Conservation (phyloP, 2,113 vertebrate genomes). For the Terrapene triunguis region DNA sequence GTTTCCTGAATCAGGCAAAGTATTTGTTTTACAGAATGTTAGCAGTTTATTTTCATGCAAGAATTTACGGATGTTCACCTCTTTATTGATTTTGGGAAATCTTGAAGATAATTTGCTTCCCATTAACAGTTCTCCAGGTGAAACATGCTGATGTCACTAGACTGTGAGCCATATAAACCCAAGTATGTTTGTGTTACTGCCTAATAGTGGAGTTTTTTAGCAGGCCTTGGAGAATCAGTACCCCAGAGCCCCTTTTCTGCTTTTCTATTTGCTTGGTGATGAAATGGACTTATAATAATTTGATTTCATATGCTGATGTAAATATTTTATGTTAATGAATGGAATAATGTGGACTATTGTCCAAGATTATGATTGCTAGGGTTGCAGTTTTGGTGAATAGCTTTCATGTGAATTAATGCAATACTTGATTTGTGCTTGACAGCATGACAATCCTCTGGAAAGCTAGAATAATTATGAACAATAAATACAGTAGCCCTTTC, state of each 20-base stretch:
- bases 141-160: not conserved
- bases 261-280: not conserved
- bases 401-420: not conserved
- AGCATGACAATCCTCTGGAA: not conserved
- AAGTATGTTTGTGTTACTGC: not conserved
- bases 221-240: not conserved
- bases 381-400: not conserved
- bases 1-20: not conserved
- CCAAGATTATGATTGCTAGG: not conserved
- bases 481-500: not conserved
- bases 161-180: not conserved
- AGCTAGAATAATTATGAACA: not conserved
- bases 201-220: not conserved
- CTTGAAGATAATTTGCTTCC: not conserved
- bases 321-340: conserved; percentile 11
- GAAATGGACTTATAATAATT: not conserved
- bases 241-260: not conserved
- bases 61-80: not conserved
- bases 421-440: not conserved
- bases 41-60: not conserved
- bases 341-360: not conserved
- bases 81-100: not conserved
- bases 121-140: not conserved
- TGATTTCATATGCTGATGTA: conserved; percentile 12
- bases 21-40: not conserved